phyloP scores from a whole-genome alignment of 2,113 vertebrate genomes.

The Rhinogobius similis region DNA sequence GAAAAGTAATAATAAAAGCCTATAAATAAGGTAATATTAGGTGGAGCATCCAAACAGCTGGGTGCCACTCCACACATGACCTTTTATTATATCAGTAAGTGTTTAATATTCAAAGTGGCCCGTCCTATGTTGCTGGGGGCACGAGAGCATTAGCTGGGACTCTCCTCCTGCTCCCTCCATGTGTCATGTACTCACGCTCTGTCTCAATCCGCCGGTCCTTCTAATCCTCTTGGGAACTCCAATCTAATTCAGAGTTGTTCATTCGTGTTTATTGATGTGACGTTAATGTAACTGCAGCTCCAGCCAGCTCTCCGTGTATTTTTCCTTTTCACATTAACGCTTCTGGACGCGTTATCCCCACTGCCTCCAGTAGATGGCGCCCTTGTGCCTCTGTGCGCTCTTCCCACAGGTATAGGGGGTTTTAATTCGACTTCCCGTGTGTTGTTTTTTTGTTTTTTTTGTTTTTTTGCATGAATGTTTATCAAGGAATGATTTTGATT shows the following conservation, averaged over 20 bases:
- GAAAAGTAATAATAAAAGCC: too few species aligned
- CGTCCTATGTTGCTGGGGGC: constrained; percentile 33
- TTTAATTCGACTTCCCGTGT: constrained; percentile 13
- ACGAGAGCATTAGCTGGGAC: constrained; percentile 31
- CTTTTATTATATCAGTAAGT: constrained; percentile 41
- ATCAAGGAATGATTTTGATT: not conserved
- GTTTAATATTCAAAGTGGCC: constrained; percentile 48
- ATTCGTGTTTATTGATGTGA: constrained; percentile 49
- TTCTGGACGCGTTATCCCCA: not conserved
- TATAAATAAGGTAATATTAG: not conserved
- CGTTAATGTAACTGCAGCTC: constrained; percentile 36
- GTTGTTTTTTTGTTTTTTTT: too few species aligned
- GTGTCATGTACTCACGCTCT: not conserved
- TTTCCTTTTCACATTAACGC: constrained; percentile 11
- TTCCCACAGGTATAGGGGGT: constrained; percentile 21
- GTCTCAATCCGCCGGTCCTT: constrained; percentile 14
- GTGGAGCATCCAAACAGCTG: constrained; percentile 6
- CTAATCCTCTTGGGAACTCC: constrained; percentile 42
- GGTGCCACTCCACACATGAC: constrained; percentile 20
- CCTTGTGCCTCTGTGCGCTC: constrained; percentile 53
- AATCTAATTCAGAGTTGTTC: constrained; percentile 46
- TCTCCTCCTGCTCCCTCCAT: not conserved
- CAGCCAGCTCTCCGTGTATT: not conserved
- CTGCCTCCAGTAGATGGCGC: constrained; percentile 72
- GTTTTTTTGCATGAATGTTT: not conserved